A percentile compares a stretch with the other conserved stretches of the same genome.
These are phyloP conservation scores for Lycophotia porphyrea DNA, from an alignment of 2,888 invertebrate species.

Conservation along the genomic window DNA sequence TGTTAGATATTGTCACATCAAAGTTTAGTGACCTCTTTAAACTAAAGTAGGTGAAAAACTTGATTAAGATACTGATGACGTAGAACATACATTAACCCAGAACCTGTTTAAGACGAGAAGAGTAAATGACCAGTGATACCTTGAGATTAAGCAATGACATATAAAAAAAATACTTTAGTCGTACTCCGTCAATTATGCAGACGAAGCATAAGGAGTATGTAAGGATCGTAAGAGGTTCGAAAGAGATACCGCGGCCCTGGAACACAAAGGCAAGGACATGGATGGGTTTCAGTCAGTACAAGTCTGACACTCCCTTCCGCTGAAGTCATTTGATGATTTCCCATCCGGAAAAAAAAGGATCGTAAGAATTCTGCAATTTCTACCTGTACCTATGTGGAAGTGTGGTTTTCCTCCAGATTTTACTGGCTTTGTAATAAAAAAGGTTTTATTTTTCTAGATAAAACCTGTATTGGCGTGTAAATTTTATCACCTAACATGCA, in stretches of 20 bases:
- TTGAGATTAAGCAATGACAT: background rate
- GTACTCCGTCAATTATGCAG: background rate
- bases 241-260: too few relatives aligned
- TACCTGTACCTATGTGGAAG: background rate
- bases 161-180: background rate
- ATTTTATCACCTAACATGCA: background rate
- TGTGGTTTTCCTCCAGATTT: background rate
- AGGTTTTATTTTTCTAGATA: background rate
- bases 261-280: too few relatives aligned
- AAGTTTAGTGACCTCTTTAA: constrained; percentile 49
- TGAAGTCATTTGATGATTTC: too few relatives aligned
- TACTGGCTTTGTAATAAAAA: too few relatives aligned
- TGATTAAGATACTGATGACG: background rate
- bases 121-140: constrained; percentile 12
- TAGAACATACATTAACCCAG: background rate
- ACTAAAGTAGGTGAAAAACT: constrained; percentile 34
- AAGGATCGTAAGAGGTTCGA: background rate
- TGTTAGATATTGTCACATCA: constrained; percentile 1
- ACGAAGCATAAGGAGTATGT: background rate
- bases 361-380: background rate
- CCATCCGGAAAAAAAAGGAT: too few relatives aligned
- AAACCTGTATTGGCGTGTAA: background rate
- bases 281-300: too few relatives aligned
- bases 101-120: constrained; percentile 37
- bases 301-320: too few relatives aligned